Conservation (phyloP, 1,140 invertebrate genomes). For the Papilio polyxenes region DNA sequence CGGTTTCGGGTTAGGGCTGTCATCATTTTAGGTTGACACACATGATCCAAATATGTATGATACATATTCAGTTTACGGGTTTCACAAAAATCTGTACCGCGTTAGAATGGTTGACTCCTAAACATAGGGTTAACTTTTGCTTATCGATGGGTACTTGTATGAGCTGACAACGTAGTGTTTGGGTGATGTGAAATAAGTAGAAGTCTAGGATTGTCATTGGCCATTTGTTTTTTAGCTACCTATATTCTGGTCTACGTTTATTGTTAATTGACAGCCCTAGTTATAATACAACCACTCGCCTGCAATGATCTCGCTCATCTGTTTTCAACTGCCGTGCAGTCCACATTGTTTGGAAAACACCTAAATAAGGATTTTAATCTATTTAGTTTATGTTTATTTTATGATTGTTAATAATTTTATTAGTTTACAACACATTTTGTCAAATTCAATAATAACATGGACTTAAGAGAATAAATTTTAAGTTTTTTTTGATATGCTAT, state of each 20-base stretch:
- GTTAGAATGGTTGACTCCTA: neutral
- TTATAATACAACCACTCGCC: constrained; percentile 45
- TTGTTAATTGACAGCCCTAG: neutral
- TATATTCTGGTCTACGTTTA: neutral
- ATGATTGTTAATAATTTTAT: neutral
- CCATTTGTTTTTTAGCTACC: neutral
- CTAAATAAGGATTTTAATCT: neutral
- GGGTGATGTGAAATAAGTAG: neutral
- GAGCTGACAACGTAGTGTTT: neutral
- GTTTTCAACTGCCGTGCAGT: constrained; percentile 30
- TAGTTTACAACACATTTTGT: neutral
- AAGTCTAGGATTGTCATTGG: neutral
- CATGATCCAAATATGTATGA: neutral
- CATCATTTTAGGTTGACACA: neutral
- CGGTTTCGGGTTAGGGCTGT: constrained; percentile 44
- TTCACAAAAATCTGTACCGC: neutral
- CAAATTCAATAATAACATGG: neutral
- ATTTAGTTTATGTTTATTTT: neutral
- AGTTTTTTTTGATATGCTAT: too few species aligned
- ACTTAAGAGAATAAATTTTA: neutral
- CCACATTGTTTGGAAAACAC: constrained; percentile 15
- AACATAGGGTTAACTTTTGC: neutral
- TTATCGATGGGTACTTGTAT: neutral
- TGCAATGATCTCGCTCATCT: constrained; percentile 18
- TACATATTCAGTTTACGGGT: neutral